Evolutionary conservation across 2,888 invertebrate species (phyloP), one percentile per base, ranked within the genome.

Genomic region (Macrophya annulata): DNA sequence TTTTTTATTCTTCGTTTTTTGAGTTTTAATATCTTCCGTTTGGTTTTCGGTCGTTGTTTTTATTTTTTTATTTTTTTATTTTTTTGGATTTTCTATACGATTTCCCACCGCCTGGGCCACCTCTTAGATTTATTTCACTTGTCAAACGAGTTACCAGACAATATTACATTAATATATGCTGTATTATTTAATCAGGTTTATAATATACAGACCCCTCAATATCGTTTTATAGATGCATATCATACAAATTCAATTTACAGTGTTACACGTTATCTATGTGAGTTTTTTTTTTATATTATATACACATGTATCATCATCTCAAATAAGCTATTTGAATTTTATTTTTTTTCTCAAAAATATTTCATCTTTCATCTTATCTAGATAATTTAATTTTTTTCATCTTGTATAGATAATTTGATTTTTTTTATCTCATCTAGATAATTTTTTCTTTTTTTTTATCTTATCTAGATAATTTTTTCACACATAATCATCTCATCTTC

Each of bases 81-180:
- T 37, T 3, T 37, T 68, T 15, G 4, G 15, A 15, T 68, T 17
- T 10, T 37, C 15, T 15, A 68, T 31, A 68, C 62, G 62, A 62
- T 62, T 37, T 37, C 68, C 68, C 68, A 68, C 68, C 68, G 17
- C 37, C 68, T 68, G 68, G 68, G 68, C 68, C 65, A 37, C 68
- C 68, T 68, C 68, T 31, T 5, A 17, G 17, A 12, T 68, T 68
- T 37, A 21, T 68, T 37, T 17, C 5, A 68, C 68, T 68, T 37
- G 68, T 68, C 31, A 37, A 37, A 68, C 68, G 68, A 68, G 68
- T 68, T 25, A 17, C 68, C 68, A 68, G 68, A 37, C 31, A 37
- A 68, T 68, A 17, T 68, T 37, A 2, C 1, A 15, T 17, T 37
- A 15, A 68, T 2, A 21, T 62, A 37, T 37, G 4, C 21, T 31